Evolutionary conservation across 2,888 invertebrate species (phyloP), one percentile per base, ranked within the genome.

Genomic region (Teleogryllus oceanicus): DNA sequence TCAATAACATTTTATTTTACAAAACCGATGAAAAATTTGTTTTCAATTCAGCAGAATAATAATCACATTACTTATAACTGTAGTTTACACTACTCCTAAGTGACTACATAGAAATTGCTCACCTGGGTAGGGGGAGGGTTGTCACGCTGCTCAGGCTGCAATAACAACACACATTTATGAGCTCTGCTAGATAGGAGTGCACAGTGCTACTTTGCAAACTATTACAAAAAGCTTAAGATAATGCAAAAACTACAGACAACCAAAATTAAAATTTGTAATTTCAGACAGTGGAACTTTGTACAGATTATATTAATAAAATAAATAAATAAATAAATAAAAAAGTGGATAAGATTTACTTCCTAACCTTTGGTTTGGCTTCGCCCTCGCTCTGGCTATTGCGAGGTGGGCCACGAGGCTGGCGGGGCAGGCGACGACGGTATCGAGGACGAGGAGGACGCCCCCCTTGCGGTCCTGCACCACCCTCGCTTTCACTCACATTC

Each of bases 361-460:
- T 80, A 82, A 84, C 84, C 83, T 84, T 84, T 80, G 80, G 81
- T 80, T 84, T 84, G 74, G 82, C 81, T 75, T 84, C 84, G 50
- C 82, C 83, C 81, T 84, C 84, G 80, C 84, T 83, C 78, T 84
- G 83, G 81, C 84, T 84, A 82, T 81, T 84, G 78, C 84, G 83
- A 75, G 82, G 80, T 49, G 82, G 80, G 74, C 82, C 82, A 80
- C 85, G 84, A 50, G 85, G 84, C 75, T 84, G 85, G 78, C 85
- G 83, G 62, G 83, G 82, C 77, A 84, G 82, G 84, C 89, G 89
- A 84, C 87, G 87, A 84, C 87, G 87, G 84, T 87, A 88, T 78
- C 88, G 87, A 81, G 87, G 86, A 82, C 89, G 87, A 81, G 86
- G 88, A 79, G 86, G 83, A 49, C 84, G 86, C 82, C 88, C 86